These are phyloP conservation scores for Diarsia rubi DNA, from an alignment of 2,888 invertebrate species.

Conservation along the genomic window DNA sequence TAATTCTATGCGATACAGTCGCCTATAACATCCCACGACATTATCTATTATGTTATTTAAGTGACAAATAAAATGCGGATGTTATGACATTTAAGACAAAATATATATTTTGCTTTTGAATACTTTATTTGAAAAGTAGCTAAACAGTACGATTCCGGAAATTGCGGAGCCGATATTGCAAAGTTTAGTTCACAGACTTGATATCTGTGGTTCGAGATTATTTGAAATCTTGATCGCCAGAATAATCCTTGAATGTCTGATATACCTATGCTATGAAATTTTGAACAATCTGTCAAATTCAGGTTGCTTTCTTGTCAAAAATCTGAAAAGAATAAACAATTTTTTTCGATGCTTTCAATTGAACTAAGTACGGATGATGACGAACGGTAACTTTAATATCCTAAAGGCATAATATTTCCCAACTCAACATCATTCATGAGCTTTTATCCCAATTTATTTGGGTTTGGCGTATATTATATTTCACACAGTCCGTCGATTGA, in stretches of 20 bases:
- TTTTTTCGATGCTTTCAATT: neutral
- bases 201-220: neutral
- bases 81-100: neutral
- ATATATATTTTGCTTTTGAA: neutral
- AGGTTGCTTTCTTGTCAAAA: neutral
- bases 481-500: neutral
- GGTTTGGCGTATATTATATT: neutral
- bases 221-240: neutral
- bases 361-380: neutral
- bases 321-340: fast-evolving
- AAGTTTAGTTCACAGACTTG: neutral
- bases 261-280: neutral
- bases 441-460: neutral
- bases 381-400: neutral
- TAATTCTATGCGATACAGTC: too few relatives aligned
- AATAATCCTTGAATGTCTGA: neutral
- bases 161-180: neutral
- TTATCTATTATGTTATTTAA: neutral
- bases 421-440: neutral
- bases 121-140: neutral
- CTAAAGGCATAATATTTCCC: neutral
- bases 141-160: neutral
- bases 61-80: neutral
- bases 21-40: neutral
- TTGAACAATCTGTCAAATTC: neutral